Base-by-base conservation (phyloP, 2,113 vertebrate species). In the Axis porcinus region DNA sequence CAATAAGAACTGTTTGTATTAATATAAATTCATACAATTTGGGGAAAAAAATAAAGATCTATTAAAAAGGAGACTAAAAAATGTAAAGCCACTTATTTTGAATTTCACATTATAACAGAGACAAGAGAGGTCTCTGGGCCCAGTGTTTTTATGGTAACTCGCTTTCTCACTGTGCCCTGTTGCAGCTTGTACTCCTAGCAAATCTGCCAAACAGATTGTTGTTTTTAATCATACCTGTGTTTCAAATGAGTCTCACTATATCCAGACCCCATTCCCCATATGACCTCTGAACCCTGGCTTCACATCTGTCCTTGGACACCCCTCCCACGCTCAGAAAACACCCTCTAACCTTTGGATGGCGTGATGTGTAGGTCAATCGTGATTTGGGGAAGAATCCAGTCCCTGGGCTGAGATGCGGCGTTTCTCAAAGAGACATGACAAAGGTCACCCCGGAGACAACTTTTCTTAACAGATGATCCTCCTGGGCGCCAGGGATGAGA, bases 381-480 rank as follows among this genome's bases (percentile, higher is more conserved):
- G 85, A 96, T 81, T 79, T 81, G 88, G 43, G 74, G 86, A 93
- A 60, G 27, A 90, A 96, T 84, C 67, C 15, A 81, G 85, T 86
- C 52, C 40, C 74, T 27, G 3, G 30, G 28, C 79, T 67, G 47
- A 95, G 82, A 89, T 11, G 13, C n/a, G 52, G 11, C 86, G 85
- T 86, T 97, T 97, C 95, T 95, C 86, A 79, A 54, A 95, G 40
- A 97, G 78, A 87, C 70, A 78, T 62, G 86, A 97, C 45, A 93
- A 95, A 97, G 91, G 91, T 96, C 96, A 93, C 86, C 57, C 82
- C 19, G 60, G 97, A 98, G 92, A 97, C 91, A 96, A 91, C 86
- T 90, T 83, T 93, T 86, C 79, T 74, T 97, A 98, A 97, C 81
- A 91, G 88, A 96, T 30, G 86, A 95, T 52, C 54, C 62, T 92